A percentile compares a stretch with the other conserved stretches of the same genome.
These are phyloP conservation scores for Drosophila aldrichi DNA, from an alignment of 2,888 invertebrate species.

Conservation along the genomic window DNA sequence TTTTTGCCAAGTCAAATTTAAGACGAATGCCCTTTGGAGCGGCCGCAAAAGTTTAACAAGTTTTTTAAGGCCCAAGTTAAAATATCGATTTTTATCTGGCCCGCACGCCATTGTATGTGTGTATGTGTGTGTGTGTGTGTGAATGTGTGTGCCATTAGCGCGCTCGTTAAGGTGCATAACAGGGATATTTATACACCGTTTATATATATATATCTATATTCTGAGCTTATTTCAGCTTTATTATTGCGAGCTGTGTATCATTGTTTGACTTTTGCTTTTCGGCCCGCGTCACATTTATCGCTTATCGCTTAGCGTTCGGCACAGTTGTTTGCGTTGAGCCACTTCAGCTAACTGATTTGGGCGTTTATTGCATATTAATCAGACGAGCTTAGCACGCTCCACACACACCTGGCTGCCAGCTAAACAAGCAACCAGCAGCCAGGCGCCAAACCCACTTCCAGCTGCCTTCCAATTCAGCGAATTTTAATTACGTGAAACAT, in stretches of 20 bases:
- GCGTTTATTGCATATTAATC: slow-evolving; percentile 64
- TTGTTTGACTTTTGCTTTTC: slow-evolving; percentile 49
- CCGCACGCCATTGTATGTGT: neutral
- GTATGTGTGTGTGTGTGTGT: neutral
- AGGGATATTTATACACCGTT: slow-evolving; percentile 21
- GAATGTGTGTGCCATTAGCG: slow-evolving; percentile 50
- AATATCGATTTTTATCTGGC: slow-evolving; percentile 67
- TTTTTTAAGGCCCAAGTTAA: slow-evolving; percentile 48
- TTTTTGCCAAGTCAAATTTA: slow-evolving; percentile 20
- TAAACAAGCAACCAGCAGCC: neutral
- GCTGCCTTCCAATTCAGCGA: slow-evolving; percentile 63
- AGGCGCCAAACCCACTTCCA: neutral
- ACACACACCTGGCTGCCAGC: slow-evolving; percentile 18
- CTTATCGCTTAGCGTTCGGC: slow-evolving; percentile 49
- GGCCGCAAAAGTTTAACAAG: slow-evolving; percentile 40
- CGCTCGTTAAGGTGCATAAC: slow-evolving; percentile 43
- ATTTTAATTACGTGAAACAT: slow-evolving; percentile 77
- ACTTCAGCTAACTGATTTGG: slow-evolving; percentile 30
- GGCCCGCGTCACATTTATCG: slow-evolving; percentile 34
- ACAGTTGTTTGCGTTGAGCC: slow-evolving; percentile 44
- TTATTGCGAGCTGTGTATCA: slow-evolving; percentile 30
- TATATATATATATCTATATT: slow-evolving; percentile 21
- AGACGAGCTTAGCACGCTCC: slow-evolving; percentile 25
- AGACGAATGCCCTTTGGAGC: slow-evolving; percentile 22
- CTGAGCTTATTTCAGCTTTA: slow-evolving; percentile 12